Conservation (phyloP, 2,888 invertebrate species). For the Nemoura dubitans region DNA sequence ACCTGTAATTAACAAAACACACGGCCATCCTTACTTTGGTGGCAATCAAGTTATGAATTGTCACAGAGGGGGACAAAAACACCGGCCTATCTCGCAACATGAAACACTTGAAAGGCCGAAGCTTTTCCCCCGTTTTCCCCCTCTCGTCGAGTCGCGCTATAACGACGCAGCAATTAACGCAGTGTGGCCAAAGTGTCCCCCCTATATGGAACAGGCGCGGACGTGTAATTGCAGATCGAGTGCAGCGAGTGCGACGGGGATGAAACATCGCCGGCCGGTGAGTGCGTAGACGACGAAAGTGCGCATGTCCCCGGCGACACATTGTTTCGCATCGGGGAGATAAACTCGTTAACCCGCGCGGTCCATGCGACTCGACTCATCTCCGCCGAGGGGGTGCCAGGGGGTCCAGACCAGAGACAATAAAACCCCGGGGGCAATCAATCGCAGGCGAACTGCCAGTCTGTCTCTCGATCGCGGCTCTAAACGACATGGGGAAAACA, state of each 20-base stretch:
- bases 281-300: neutral
- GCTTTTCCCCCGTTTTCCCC: neutral
- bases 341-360: neutral
- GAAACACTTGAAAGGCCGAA: too few species aligned
- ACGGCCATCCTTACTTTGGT: neutral
- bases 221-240: too few species aligned
- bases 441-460: neutral
- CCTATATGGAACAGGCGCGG: too few species aligned
- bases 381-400: neutral
- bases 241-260: too few species aligned
- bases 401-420: neutral
- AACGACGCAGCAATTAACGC: neutral
- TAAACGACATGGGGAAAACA: neutral
- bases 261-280: too few species aligned
- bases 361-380: neutral
- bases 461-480: neutral
- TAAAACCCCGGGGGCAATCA: neutral
- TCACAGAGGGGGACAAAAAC: neutral
- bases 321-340: neutral
- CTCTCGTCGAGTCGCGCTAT: neutral
- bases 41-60: slow-evolving; percentile 8
- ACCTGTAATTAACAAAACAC: neutral
- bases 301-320: neutral
- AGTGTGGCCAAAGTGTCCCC: neutral
- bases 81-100: neutral